Evolutionary conservation across 2,888 invertebrate species (phyloP), one percentile per base, ranked within the genome.

Genomic region (Heteropelma amictum): DNA sequence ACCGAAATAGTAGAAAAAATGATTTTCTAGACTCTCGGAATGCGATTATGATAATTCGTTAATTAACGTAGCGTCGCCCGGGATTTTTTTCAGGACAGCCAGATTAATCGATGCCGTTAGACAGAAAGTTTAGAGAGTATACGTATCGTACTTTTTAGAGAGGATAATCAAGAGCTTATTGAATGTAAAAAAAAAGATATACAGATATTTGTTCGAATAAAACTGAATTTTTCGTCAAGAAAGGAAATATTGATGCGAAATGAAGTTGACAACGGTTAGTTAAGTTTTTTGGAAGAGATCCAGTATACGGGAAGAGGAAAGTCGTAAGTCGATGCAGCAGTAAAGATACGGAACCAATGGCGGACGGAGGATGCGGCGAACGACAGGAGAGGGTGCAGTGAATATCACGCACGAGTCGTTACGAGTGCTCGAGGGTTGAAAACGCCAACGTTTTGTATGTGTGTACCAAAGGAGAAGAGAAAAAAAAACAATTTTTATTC

Each of bases 281-380:
- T 83, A 72, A 77, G 78, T 80, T 81, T 80, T 83, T 86, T 86
- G 86, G 86, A 86, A 77, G 65, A 71, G 67, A 60, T 86, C 86
- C 85, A 86, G 82, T 81, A 21, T 17, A 26, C 38, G 3, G 21
- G 38, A 45, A 14, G 38, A 56, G 47, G 23, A n/a, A 53, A 45
- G 60, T 67, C 10, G 42, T 47, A 56, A 68, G 23, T 28, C 2
- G 8, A 45, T 17, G 28, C 26, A 56, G 12, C 12, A 51, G 56
- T n/a, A n/a, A 51, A 68, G 30, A 49, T 33, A 5, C 30, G 19
- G 23, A 54, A 64, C n/a, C n/a, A n/a, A n/a, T n/a, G n/a, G n/a
- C n/a, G n/a, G n/a, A 65, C n/a, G 42, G 19, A 56, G 23, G 40
- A 19, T 19, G 3, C 42, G 33, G 26, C 17, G 14, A 17, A 30